Base-by-base conservation (phyloP, 2,888 invertebrate species). In the Microdon myrmicae region DNA sequence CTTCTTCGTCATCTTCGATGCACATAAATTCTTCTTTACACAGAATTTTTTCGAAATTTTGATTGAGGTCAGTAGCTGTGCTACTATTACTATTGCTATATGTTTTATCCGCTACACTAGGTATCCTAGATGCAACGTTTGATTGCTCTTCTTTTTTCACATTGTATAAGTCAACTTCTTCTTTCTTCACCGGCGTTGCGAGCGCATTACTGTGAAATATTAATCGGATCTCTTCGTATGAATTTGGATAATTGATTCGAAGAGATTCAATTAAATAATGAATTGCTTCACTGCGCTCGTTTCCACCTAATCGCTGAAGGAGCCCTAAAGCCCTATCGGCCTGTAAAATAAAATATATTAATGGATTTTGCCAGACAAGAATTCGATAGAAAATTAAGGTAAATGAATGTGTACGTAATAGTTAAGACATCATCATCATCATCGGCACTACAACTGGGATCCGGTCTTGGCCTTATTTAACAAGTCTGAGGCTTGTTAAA, bases 11-110 rank as follows among this genome's bases (percentile, higher is more conserved):
- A 66, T 78, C 78, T 51, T 76, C 78, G 67, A 75, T 74, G 71
- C 76, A 76, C 73, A 74, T 71, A 48, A 78, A 74, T 69, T 79
- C 78, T 68, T 79, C 79, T 49, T 79, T 79, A 55, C 79, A 79
- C 48, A 78, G 75, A 60, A 79, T 79, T 68, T 79, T 79, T 67
- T 79, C 79, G 67, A 79, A 79, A 70, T 79, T 79, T 60, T 79
- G 79, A 74, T 79, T 79, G 7, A 79, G 72, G 71, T 79, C 79
- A 23, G 76, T 74, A 17, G 75, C 74, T 16, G 69, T 67, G 45
- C 49, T 70, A 56, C 55, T 60, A 47, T 61, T 67, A 14, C 66
- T 66, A 49, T 59, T 66, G 39, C 66, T 66, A 26, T 44, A 59
- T 6, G 32, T 34, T 16, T 37, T 53, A 54, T 59, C 59, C 8